Conservation (phyloP, 92 coral and sea anemone species). For the Nematostella vectensis region DNA sequence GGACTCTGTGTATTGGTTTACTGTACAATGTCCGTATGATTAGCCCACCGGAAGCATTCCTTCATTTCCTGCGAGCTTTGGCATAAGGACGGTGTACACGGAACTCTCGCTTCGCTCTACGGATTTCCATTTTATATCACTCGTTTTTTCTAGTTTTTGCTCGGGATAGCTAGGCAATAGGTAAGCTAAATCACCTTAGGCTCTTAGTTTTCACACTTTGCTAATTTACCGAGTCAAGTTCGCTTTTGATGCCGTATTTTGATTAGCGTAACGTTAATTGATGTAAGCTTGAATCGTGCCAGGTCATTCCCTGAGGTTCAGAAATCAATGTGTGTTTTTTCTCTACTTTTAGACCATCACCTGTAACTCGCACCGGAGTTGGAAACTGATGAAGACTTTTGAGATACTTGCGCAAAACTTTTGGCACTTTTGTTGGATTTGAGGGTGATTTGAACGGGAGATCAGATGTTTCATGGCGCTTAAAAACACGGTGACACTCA, state of each 20-base stretch:
- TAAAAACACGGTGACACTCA: slow-evolving; percentile 63
- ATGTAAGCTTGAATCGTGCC: slow-evolving; percentile 87
- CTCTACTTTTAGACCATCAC: slow-evolving; percentile 30
- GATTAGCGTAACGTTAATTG: slow-evolving; percentile 86
- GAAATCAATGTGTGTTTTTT: slow-evolving; percentile 27
- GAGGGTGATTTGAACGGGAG: slow-evolving; percentile 19
- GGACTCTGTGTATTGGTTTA: slow-evolving; percentile 40
- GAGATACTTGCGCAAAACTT: slow-evolving; percentile 9
- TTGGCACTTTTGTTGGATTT: slow-evolving; percentile 14
- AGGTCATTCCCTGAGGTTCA: slow-evolving; percentile 43
- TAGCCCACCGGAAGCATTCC: slow-evolving; percentile 81
- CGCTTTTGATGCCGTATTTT: slow-evolving; percentile 52
- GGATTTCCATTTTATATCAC: slow-evolving; percentile 5
- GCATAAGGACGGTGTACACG: slow-evolving; percentile 66
- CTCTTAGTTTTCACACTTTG: background rate
- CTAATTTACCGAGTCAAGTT: background rate
- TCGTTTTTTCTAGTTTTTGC: background rate
- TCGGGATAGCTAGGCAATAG: slow-evolving; percentile 1
- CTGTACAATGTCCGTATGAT: slow-evolving; percentile 81
- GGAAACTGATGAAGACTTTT: slow-evolving; percentile 40
- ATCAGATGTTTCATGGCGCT: slow-evolving; percentile 87
- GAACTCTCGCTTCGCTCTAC: slow-evolving; percentile 42
- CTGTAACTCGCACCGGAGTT: slow-evolving; percentile 6
- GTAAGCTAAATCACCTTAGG: slow-evolving; percentile 4
- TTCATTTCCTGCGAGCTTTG: slow-evolving; percentile 84